Evolutionary conservation across 1,140 invertebrate genomes (phyloP).

Genomic region (Spodoptera litura): DNA sequence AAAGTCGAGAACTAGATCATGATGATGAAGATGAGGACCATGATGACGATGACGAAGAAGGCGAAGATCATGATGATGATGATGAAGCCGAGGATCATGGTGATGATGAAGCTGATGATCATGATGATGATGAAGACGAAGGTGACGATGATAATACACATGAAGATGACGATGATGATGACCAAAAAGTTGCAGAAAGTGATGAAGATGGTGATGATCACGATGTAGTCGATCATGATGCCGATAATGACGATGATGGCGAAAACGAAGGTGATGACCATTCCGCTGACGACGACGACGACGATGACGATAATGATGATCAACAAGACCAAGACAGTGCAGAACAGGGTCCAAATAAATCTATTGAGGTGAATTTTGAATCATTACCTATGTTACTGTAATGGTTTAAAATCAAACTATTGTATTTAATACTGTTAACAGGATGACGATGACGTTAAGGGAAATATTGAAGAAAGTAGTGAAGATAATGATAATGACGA

Average conservation of each 20-base stretch:
- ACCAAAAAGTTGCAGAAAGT: conserved; percentile 67
- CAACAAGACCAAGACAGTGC: conserved; percentile 56
- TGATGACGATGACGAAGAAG: conserved; percentile 48
- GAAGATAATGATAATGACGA: conserved; percentile 64
- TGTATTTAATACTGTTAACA: conserved; percentile 41
- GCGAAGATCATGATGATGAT: conserved; percentile 55
- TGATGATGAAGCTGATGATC: conserved; percentile 67
- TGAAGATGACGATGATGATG: conserved; percentile 58
- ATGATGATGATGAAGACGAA: conserved; percentile 70
- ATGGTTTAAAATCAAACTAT: not conserved
- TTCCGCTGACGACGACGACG: conserved; percentile 61
- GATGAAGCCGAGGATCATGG: conserved; percentile 58
- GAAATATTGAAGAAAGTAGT: conserved; percentile 64
- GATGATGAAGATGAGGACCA: conserved; percentile 60
- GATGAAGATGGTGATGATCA: conserved; percentile 66
- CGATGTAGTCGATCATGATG: conserved; percentile 66
- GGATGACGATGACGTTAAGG: conserved; percentile 50
- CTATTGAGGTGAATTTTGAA: conserved; percentile 26
- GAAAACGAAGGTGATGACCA: conserved; percentile 60
- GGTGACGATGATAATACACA: conserved; percentile 60
- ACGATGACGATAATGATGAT: conserved; percentile 64
- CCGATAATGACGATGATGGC: conserved; percentile 71
- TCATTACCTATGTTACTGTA: not conserved
- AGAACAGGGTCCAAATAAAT: conserved; percentile 60
- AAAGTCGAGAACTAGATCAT: conserved; percentile 28